A percentile compares a stretch with the other conserved stretches of the same genome.
Evolutionary conservation across 2,797 vertebrate species (phyloP).

Genomic region (Anomalospiza imberbis): DNA sequence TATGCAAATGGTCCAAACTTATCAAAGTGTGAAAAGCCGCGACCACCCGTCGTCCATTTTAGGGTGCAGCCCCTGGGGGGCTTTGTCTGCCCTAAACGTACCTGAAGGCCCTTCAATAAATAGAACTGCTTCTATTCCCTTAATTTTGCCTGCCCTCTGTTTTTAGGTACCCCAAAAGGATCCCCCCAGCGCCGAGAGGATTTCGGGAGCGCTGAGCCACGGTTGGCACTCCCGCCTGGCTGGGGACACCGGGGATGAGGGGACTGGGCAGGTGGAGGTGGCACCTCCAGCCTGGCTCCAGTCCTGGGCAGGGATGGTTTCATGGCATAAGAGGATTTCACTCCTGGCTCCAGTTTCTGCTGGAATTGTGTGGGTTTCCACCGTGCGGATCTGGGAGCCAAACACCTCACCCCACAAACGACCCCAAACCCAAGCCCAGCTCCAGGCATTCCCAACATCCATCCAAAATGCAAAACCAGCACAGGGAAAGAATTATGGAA

Average conservation of each 20-base stretch:
- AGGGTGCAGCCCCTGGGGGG: not conserved
- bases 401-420: accelerated
- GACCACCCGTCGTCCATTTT: accelerated
- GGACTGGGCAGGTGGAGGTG: not conserved
- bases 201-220: accelerated
- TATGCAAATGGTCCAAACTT: not conserved
- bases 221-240: accelerated
- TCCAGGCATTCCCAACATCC: not conserved
- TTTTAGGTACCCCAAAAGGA: not conserved
- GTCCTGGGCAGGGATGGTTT: not conserved
- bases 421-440: accelerated
- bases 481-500: not conserved
- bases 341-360: not conserved
- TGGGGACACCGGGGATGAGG: not conserved
- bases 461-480: not conserved
- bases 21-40: accelerated
- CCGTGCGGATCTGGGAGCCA: accelerated
- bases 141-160: not conserved
- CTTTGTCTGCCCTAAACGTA: not conserved
- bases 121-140: too few species aligned
- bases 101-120: not conserved
- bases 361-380: not conserved
- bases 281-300: not conserved
- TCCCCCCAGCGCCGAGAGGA: accelerated
- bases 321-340: not conserved